A percentile compares a stretch with the other conserved stretches of the same genome.
These are phyloP conservation scores for Drosophila ustulata DNA, from an alignment of 2,888 invertebrate genomes.

Conservation along the genomic window DNA sequence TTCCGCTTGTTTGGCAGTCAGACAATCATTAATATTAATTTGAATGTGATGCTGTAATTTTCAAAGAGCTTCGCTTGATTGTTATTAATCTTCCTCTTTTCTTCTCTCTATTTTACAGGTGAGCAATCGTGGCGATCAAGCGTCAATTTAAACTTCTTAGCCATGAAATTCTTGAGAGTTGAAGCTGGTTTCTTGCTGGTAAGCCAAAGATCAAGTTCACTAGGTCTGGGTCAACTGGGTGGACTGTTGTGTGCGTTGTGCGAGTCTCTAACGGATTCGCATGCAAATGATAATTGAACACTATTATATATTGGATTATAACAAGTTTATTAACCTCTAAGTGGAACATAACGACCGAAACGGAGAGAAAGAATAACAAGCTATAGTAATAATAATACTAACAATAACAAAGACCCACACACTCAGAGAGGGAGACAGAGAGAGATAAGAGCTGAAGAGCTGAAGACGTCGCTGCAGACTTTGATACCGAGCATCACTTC, in stretches of 20 bases:
- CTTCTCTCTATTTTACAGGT: conserved; percentile 38
- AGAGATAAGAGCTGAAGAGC: not conserved
- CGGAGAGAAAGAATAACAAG: conserved; percentile 34
- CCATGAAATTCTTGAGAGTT: conserved; percentile 53
- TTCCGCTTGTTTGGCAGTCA: conserved; percentile 19
- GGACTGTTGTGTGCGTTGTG: conserved; percentile 15
- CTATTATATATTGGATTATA: conserved; percentile 52
- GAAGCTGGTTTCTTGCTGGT: conserved; percentile 8
- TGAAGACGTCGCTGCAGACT: not conserved
- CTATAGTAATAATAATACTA: conserved; percentile 9
- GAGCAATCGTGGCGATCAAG: conserved; percentile 23
- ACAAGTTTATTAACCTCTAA: conserved; percentile 79
- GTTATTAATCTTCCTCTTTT: conserved; percentile 13
- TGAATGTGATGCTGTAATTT: conserved; percentile 39
- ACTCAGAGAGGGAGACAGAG: not conserved
- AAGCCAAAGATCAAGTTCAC: conserved; percentile 69
- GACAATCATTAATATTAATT: conserved; percentile 31
- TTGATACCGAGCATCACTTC: conserved; percentile 42
- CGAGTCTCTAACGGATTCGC: conserved; percentile 53
- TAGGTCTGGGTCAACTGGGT: conserved; percentile 73
- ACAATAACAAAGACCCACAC: not conserved
- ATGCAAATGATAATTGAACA: conserved; percentile 57
- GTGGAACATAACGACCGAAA: conserved; percentile 60
- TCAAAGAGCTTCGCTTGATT: conserved; percentile 8
- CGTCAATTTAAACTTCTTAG: conserved; percentile 50